Conservation (phyloP, 2,113 vertebrate genomes). For the Macheiramphus alcinus region DNA sequence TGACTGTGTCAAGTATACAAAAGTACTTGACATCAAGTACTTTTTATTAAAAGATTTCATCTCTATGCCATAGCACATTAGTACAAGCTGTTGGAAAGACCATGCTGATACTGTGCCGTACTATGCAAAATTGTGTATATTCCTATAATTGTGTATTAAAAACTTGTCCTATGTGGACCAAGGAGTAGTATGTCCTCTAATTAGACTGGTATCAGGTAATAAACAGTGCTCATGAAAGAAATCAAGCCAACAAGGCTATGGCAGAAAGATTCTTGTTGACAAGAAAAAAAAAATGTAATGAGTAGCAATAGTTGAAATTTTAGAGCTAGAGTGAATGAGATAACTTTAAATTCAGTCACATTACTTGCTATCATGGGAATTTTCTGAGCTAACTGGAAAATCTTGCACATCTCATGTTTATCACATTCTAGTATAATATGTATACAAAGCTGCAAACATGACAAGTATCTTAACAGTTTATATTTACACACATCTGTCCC, state of each 20-base stretch:
- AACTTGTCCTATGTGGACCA: not conserved
- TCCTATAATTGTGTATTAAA: not conserved
- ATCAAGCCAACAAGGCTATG: not conserved
- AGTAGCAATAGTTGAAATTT: not conserved
- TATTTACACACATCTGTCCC: not conserved
- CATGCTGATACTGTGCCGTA: not conserved
- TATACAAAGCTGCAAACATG: not conserved
- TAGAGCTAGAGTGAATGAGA: not conserved
- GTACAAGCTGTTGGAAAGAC: not conserved
- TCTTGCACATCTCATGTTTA: not conserved
- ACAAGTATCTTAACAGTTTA: not conserved
- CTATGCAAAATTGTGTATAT: not conserved
- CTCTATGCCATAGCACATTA: not conserved
- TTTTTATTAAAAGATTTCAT: not conserved
- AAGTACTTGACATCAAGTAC: not conserved
- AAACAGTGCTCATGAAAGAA: not conserved
- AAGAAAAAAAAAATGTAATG: not conserved
- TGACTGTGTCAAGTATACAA: not conserved
- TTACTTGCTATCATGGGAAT: not conserved
- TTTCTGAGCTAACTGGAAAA: not conserved
- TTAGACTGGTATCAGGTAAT: not conserved
- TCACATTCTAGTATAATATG: not conserved
- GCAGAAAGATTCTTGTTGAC: not conserved
- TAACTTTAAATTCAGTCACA: not conserved
- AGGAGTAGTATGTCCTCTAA: not conserved